Evolutionary conservation across 37 sponge, comb jelly and placozoan species (phyloP).

Genomic region (Chondrilla cf. caribensis): DNA sequence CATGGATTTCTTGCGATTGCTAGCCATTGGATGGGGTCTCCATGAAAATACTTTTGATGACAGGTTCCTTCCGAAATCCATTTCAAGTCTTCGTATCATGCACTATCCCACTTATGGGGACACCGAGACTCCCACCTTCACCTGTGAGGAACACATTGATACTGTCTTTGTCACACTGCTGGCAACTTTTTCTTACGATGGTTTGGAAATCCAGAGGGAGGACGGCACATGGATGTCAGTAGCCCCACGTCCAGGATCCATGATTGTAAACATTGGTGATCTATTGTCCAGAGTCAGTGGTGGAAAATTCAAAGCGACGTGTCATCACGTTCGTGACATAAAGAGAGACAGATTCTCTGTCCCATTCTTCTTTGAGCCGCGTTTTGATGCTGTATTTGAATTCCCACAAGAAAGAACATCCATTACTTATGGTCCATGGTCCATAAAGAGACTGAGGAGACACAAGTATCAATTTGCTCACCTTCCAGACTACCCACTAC

Average conservation of each 20-base stretch:
- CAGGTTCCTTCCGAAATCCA: constrained; percentile 30
- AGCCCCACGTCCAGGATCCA: constrained; percentile 36
- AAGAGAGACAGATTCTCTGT: constrained; percentile 44
- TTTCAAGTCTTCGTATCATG: constrained; percentile 42
- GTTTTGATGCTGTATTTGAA: constrained; percentile 43
- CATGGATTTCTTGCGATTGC: constrained; percentile 29
- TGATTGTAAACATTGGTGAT: constrained; percentile 49
- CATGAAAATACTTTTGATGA: constrained; percentile 32
- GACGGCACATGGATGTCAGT: constrained; percentile 37
- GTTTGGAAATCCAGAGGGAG: constrained; percentile 31
- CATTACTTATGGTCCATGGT: constrained; percentile 48
- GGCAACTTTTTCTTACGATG: constrained; percentile 32
- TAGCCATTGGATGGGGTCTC: constrained; percentile 37
- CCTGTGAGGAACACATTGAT: constrained; percentile 51
- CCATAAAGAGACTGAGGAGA: constrained; percentile 5
- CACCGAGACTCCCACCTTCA: neutral
- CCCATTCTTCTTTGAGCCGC: constrained; percentile 59
- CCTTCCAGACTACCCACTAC: neutral
- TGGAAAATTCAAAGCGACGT: constrained; percentile 57
- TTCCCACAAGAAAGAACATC: constrained; percentile 9
- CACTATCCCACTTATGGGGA: constrained; percentile 35
- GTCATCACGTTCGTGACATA: constrained; percentile 47
- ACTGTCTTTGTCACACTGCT: constrained; percentile 48
- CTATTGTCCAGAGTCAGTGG: constrained; percentile 21
- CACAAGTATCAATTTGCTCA: constrained; percentile 29